A percentile compares a stretch with the other conserved stretches of the same genome.
Evolutionary conservation across 2,113 vertebrate species (phyloP).

Genomic region (Cephalopholis sonnerati): DNA sequence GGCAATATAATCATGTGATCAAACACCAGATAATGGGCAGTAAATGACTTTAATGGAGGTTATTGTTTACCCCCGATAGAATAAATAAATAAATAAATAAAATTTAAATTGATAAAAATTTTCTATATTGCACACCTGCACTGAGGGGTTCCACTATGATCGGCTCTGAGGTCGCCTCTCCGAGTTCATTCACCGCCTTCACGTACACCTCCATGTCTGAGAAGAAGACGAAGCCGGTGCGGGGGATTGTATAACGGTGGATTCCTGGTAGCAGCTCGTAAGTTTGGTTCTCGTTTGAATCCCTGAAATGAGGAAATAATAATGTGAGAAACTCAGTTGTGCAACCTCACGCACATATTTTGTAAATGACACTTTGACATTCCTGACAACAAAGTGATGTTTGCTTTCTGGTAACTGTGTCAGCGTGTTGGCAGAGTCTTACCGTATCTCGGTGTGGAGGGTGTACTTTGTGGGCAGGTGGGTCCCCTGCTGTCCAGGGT

Average conservation of each 20-base stretch:
- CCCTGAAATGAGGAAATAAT: slow-evolving; percentile 58
- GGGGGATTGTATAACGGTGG: slow-evolving; percentile 83
- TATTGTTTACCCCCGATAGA: not conserved
- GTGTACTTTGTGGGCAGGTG: slow-evolving; percentile 81
- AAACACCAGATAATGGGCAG: not conserved
- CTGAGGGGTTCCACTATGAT: slow-evolving; percentile 86
- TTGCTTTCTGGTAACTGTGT: not conserved
- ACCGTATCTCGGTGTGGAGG: slow-evolving; percentile 80
- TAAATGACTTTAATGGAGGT: not conserved
- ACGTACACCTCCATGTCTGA: slow-evolving; percentile 87
- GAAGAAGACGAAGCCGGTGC: slow-evolving; percentile 81
- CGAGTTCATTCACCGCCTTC: slow-evolving; percentile 86
- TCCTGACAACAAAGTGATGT: not conserved
- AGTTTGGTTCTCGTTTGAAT: slow-evolving; percentile 1
- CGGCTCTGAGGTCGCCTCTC: slow-evolving; percentile 77
- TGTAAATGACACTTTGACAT: not conserved
- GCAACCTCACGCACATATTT: not conserved
- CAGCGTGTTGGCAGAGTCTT: not conserved
- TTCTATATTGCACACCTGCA: slow-evolving; percentile 73
- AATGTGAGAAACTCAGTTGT: slow-evolving; percentile 1
- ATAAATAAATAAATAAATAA: not conserved
- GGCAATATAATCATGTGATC: not conserved
- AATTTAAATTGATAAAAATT: not conserved
- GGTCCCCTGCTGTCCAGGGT: slow-evolving; percentile 76
- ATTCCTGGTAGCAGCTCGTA: slow-evolving; percentile 59